phyloP scores from a whole-genome alignment of 2,888 invertebrate genomes.

The Bembecia ichneumoniformis region DNA sequence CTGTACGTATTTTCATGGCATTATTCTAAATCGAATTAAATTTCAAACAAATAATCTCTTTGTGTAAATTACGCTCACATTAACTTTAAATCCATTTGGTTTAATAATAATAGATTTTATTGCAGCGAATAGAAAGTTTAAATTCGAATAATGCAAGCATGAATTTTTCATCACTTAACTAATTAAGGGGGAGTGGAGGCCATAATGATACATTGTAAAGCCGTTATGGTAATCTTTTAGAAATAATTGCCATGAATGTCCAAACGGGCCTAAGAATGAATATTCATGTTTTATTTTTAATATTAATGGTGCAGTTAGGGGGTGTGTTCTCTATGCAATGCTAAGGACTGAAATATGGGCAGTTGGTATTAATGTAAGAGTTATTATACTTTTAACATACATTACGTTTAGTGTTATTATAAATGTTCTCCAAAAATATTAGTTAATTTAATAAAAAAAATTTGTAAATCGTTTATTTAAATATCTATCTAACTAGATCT shows the following conservation, averaged over 20 bases:
- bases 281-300: conserved; percentile 17
- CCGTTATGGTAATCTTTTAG: conserved; percentile 31
- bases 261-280: conserved; percentile 18
- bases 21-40: no score
- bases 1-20: no score
- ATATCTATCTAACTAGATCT: no score
- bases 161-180: conserved; percentile 12
- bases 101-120: not conserved
- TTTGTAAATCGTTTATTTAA: no score
- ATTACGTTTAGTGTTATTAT: not conserved
- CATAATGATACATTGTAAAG: conserved; percentile 27
- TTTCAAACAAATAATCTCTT: no score
- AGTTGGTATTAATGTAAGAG: not conserved
- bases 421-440: no score
- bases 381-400: not conserved
- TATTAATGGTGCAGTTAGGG: not conserved
- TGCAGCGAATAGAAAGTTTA: not conserved
- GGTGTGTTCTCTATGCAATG: not conserved
- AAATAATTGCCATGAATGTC: conserved; percentile 24
- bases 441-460: no score
- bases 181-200: conserved; percentile 38
- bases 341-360: not conserved
- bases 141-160: not conserved
- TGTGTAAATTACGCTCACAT: no score
- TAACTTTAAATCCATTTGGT: not conserved